Base-by-base conservation (phyloP, 2,113 vertebrate genomes). In the Dinomys branickii region DNA sequence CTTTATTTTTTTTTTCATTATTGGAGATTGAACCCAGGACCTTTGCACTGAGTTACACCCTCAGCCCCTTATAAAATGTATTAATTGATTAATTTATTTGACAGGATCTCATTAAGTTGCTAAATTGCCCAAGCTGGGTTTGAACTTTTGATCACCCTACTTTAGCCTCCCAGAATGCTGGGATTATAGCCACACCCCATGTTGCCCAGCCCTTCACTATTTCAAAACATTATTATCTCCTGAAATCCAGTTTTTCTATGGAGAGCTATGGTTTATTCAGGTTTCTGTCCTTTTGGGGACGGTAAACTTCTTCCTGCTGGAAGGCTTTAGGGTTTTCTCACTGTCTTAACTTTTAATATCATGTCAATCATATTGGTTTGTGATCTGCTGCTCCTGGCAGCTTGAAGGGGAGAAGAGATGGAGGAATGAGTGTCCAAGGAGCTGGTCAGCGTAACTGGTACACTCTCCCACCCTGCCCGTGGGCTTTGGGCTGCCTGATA, bases 151-250 rank as follows among this genome's bases (percentile, higher is more conserved):
- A 47, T 77, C 26, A 47, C 20, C 30, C 30, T 80, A 14, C 77
- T 30, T 80, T 30, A 54, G 30, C 77, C 47, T 80, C 77, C 77
- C 77, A 52, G 47, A 54, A 80, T 52, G 3, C 50, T 54, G 16
- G 30, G 17, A 80, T 35, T 80, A 80, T 1, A 35, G 73, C 4
- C 22, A 14, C 35, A 33, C 16, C 19, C 1, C 30, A 54, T 41
- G 44, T 50, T 0, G 10, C 44, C 44, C 28, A 52, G 47, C 14
- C 65, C 30, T 75, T 81, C 7, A 30, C 30, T 47, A 58, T 63
- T 94, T 94, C 38, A 35, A 88, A 81, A 75, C 78, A 94, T 26
- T n/a, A 38, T 89, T 86, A 58, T 82, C 52, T 92, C 56, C 85
- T 81, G 67, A 28, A 41, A 67, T 85, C 38, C 14, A 82, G 11